These are phyloP conservation scores for Thalassoma bifasciatum DNA, from an alignment of 2,113 vertebrate species.

Conservation along the genomic window DNA sequence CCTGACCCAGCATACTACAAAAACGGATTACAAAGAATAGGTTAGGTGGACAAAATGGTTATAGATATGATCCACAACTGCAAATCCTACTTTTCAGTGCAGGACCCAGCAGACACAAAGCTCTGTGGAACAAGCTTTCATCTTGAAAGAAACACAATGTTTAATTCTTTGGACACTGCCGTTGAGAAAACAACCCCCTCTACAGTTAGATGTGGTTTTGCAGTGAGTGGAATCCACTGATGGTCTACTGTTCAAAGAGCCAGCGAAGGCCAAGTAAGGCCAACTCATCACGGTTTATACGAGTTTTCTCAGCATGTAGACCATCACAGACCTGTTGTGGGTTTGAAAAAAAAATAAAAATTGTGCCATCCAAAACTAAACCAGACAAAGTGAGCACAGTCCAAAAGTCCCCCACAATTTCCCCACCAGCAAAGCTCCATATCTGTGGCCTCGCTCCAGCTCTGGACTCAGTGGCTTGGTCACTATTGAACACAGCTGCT, in stretches of 20 bases:
- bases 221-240: slow-evolving; percentile 10
- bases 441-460: slow-evolving; percentile 47
- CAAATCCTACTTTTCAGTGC: too few relatives aligned
- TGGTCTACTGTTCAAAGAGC: slow-evolving; percentile 14
- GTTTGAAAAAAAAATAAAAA: slow-evolving; percentile 15
- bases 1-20: too few relatives aligned
- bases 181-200: neutral
- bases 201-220: neutral
- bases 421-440: slow-evolving; percentile 28
- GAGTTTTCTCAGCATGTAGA: slow-evolving; percentile 3
- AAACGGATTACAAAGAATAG: too few relatives aligned
- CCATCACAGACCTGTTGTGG: slow-evolving; percentile 6
- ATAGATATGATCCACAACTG: too few relatives aligned
- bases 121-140: too few relatives aligned
- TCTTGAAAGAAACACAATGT: too few relatives aligned
- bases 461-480: slow-evolving; percentile 39
- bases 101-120: too few relatives aligned
- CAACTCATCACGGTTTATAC: neutral
- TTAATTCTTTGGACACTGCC: neutral
- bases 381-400: slow-evolving; percentile 14
- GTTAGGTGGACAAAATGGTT: too few relatives aligned
- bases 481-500: slow-evolving; percentile 69
- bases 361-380: slow-evolving; percentile 15
- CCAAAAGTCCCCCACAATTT: neutral
- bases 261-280: neutral